Evolutionary conservation across 2,113 vertebrate species (phyloP).

Genomic region (Labeo catla): DNA sequence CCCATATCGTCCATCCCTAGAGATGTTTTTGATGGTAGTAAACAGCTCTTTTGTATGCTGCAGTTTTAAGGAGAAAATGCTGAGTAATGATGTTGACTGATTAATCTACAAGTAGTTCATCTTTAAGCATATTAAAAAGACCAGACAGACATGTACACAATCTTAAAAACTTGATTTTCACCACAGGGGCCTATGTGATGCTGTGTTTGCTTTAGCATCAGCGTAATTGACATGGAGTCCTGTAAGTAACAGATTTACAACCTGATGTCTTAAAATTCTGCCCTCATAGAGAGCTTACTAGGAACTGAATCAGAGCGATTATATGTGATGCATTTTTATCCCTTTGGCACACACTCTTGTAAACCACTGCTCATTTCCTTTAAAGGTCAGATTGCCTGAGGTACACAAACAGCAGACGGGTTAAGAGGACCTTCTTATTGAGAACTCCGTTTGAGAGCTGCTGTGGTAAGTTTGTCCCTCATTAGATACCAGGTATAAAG

Average conservation of each 20-base stretch:
- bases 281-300: neutral
- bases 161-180: neutral
- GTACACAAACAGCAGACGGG: neutral
- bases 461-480: constrained; percentile 5
- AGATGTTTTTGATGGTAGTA: too few relatives aligned
- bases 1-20: too few relatives aligned
- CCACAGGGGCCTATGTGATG: neutral
- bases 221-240: neutral
- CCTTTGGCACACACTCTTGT: neutral
- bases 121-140: too few relatives aligned
- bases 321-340: neutral
- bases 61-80: too few relatives aligned
- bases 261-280: neutral
- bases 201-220: neutral
- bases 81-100: too few relatives aligned
- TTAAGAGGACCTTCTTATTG: constrained; percentile 2
- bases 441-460: neutral
- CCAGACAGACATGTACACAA: neutral
- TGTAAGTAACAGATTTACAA: neutral
- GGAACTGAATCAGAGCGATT: neutral
- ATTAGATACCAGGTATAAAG: constrained; percentile 23
- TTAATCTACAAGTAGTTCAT: too few relatives aligned
- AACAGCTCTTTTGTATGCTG: too few relatives aligned
- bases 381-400: constrained; percentile 24
- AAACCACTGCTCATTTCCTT: constrained; percentile 22